A percentile compares a stretch with the other conserved stretches of the same genome.
These are phyloP conservation scores for Drosophila aff. DNA, from an alignment of 1,140 invertebrate genomes.

Conservation along the genomic window DNA sequence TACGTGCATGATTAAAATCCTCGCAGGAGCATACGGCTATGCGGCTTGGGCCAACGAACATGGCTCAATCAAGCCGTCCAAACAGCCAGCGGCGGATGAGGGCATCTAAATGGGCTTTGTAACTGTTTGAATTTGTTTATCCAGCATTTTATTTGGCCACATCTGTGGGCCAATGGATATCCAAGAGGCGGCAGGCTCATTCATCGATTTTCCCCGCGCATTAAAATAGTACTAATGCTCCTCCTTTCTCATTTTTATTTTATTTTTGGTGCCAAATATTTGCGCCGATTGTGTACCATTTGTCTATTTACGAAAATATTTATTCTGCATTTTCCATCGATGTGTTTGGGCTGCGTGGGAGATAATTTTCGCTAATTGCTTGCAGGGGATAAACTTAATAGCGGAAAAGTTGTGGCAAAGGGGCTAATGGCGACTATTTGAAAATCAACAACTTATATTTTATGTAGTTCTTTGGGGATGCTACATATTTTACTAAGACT, in stretches of 20 bases:
- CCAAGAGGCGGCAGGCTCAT: constrained; percentile 4
- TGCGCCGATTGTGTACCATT: constrained; percentile 29
- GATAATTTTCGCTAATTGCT: constrained; percentile 43
- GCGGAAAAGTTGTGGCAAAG: constrained; percentile 1
- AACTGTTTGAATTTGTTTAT: constrained; percentile 52
- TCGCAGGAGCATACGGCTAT: constrained; percentile 19
- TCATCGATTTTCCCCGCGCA: constrained; percentile 36
- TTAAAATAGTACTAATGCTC: constrained; percentile 1
- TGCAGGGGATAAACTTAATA: neutral
- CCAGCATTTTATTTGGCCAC: constrained; percentile 47
- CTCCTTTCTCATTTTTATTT: neutral
- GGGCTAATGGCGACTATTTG: constrained; percentile 1
- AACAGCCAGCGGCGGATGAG: constrained; percentile 30
- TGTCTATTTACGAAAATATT: constrained; percentile 33
- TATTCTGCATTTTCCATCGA: constrained; percentile 27
- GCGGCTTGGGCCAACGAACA: constrained; percentile 48
- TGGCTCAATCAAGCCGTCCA: constrained; percentile 60
- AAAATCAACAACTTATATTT: constrained; percentile 6
- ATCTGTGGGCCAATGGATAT: constrained; percentile 17
- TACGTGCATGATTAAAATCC: constrained; percentile 52
- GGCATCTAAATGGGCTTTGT: constrained; percentile 44
- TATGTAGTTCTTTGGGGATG: neutral
- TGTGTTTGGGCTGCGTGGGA: constrained; percentile 12
- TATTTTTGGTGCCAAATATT: constrained; percentile 34
- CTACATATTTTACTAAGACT: neutral